A percentile compares a stretch with the other conserved stretches of the same genome.
phyloP scores from a whole-genome alignment of 2,113 vertebrate species.

The Hyla sarda region DNA sequence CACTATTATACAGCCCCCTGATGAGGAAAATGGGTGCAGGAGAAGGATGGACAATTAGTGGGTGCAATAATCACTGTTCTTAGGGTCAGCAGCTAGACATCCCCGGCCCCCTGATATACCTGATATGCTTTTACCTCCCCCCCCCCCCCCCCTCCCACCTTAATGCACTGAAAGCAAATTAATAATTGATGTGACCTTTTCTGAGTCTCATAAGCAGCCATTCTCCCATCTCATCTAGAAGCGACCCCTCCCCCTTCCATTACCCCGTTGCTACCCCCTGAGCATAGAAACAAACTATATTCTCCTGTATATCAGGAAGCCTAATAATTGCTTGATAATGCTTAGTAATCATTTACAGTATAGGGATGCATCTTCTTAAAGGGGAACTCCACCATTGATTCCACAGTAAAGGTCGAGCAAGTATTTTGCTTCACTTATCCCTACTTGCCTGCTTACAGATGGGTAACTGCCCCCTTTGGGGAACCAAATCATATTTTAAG shows the following conservation, averaged over 20 bases:
- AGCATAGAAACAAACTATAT: background rate
- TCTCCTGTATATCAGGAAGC: background rate
- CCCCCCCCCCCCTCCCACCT: background rate
- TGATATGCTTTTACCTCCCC: constrained; percentile 18
- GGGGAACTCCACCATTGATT: no score
- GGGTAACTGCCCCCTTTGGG: no score
- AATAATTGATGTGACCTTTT: constrained; percentile 54
- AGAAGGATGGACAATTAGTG: no score
- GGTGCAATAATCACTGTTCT: no score
- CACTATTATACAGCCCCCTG: no score
- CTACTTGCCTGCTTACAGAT: background rate
- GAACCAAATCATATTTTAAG: no score
- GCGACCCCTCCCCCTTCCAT: background rate
- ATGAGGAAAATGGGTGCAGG: no score
- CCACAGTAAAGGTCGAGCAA: no score
- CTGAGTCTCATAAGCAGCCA: constrained; percentile 12
- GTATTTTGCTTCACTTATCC: background rate
- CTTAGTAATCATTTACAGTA: background rate
- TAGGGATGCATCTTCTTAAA: background rate
- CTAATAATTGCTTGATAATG: background rate
- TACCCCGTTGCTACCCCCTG: background rate
- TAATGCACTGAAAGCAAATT: constrained; percentile 5
- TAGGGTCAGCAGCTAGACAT: background rate
- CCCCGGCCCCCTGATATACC: background rate
- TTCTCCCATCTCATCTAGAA: background rate